These are phyloP conservation scores for Criorhina ranunculi DNA, from an alignment of 2,888 invertebrate genomes.

Conservation along the genomic window DNA sequence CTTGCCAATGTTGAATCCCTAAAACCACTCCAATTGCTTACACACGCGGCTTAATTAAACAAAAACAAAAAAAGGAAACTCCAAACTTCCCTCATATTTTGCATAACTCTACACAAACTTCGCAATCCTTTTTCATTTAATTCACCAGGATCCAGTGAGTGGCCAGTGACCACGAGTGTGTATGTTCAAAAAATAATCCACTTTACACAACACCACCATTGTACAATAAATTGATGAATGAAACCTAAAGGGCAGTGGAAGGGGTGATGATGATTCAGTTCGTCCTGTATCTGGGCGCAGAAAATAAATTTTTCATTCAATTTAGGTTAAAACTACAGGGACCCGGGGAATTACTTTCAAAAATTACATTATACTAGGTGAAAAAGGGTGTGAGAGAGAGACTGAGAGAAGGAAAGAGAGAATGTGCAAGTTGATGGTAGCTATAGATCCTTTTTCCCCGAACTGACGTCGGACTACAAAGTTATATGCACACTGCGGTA, in stretches of 20 bases:
- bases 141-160: background rate
- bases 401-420: background rate
- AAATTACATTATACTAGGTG: slow-evolving; percentile 40
- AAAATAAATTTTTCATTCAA: slow-evolving; percentile 57
- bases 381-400: background rate
- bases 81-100: background rate
- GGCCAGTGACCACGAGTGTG: slow-evolving; percentile 1
- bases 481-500: slow-evolving; percentile 13
- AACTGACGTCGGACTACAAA: background rate
- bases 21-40: background rate
- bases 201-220: slow-evolving; percentile 11
- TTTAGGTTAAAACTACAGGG: slow-evolving; percentile 73
- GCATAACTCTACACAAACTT: background rate
- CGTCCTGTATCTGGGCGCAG: slow-evolving; percentile 10
- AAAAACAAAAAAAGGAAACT: background rate
- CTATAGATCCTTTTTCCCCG: too few species aligned
- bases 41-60: slow-evolving; percentile 3
- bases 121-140: slow-evolving; percentile 4
- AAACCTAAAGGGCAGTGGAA: background rate
- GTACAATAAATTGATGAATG: slow-evolving; percentile 8
- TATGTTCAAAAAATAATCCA: slow-evolving; percentile 19
- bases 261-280: background rate
- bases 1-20: background rate
- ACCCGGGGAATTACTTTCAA: slow-evolving; percentile 67
- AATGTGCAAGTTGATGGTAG: background rate